Evolutionary conservation across 2,113 vertebrate species (phyloP), one percentile per base, ranked within the genome.

Genomic region (Tetraodon nigroviridis): DNA sequence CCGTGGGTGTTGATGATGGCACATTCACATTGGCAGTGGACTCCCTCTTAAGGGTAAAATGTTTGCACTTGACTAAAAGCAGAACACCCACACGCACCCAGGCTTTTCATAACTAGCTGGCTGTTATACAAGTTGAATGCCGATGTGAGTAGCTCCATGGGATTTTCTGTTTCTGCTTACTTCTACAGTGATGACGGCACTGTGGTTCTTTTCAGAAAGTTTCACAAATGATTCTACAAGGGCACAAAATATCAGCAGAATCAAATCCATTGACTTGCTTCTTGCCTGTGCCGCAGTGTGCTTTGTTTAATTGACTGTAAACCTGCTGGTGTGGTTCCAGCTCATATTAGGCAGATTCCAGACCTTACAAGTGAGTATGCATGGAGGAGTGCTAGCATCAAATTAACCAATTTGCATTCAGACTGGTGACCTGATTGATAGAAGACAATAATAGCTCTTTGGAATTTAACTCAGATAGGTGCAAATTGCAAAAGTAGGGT

Each of bases 61-160:
- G 83, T 87, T 86, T 87, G 84, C 88, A 87, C 88, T 89, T 81
- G 80, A 88, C 88, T 86, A 86, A 88, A 88, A 87, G 80, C 84
- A 81, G 80, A 65, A 81, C 88, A 63, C 90, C 90, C 86, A 88
- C 90, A 55, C 47, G 24, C 48, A 46, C 58, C 59, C 62, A n/a
- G 69, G 81, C 60, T 81, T 84, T 79, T 89, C 80, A 84, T 75
- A 81, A 84, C 81, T 75, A 61, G 55, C 65, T 71, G 74, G 51
- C 80, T 79, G 78, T 90, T 90, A 88, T 58, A 79, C 82, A 88
- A 90, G 84, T 73, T 51, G 66, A 61, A 79, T 85, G 80, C 76
- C 75, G 68, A 84, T 69, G 69, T 67, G 63, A 52, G 56, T 42
- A 60, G 70, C 65, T 71, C 69, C 20, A 32, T 22, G 63, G 71